Base-by-base conservation (phyloP, 2,888 invertebrate species). In the Sesia apiformis region DNA sequence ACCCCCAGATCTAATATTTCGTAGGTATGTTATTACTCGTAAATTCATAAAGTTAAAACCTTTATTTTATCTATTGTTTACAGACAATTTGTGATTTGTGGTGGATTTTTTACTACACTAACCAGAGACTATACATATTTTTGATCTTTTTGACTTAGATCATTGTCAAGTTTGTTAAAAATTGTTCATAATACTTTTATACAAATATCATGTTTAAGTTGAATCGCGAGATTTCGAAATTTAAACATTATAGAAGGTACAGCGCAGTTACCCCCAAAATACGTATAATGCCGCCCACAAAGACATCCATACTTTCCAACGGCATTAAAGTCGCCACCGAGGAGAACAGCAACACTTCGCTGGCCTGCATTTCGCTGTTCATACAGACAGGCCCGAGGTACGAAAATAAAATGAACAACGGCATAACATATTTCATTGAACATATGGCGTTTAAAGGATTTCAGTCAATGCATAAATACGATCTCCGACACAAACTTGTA, bases 391-490 rank as follows among this genome's bases (percentile, higher is more conserved):
- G 88, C 1, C 58, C 88, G 0, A 67, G 84, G 5, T 84, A 69
- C 58, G 88, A 88, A 60, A 71, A 64, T 0, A 41, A 58, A 1
- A 60, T 59, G 57, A 71, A 74, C 54, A 78, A 86, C 58, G 88
- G 88, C 2, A 69, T 86, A 8, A 69, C 79, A 0, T 78, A 86
- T 60, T 76, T 87, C 54, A 69, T 88, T 38, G 85, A 84, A 58
- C 86, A 82, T 55, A 63, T 87, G 64, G 80, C 76, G 0, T 82
- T 66, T 59, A 82, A 78, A 61, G 83, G 83, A 4, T 74, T 72
- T 53, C 59, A 52, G 38, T 55, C 61, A 0, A 60, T 74, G 62
- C 51, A 38, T 0, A 66, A 63, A 53, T 3, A n/a, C 3, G 52
- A 57, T 3, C 53, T 84, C 3, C 73, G 79, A 55, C 53, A 60